Base-by-base conservation (phyloP, 2,113 vertebrate genomes). In the Hydropotes inermis region DNA sequence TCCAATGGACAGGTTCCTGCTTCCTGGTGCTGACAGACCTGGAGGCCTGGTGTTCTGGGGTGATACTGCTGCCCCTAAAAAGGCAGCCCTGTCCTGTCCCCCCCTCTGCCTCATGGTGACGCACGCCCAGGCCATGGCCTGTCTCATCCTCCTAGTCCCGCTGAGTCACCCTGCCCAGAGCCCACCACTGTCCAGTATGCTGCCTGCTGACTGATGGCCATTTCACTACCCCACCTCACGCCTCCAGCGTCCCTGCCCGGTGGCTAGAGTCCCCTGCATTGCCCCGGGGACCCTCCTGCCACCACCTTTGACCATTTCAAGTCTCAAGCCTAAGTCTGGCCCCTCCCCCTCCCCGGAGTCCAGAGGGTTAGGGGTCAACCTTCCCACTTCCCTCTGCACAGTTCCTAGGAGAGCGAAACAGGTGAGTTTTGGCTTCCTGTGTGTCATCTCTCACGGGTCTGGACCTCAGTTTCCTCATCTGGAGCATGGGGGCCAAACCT, bases 381-480 rank as follows among this genome's bases (percentile, higher is more conserved):
- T 45, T n/a, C 33, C 28, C n/a, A 58, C 28, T 36, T 17, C 10
- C 50, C 39, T 87, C 16, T 45, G 25, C 28, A 27, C 2, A 13
- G 58, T 28, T 36, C 36, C 30, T 81, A 25, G 43, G 55, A 30
- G 27, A 90, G 28, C 14, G 11, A 19, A 16, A 30, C n/a, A 28
- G 30, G 19, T 23, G 50, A 12, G 28, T 16, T 7, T 21, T 16
- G 54, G 5, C 19, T 92, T 47, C 6, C 28, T 43, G 16, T 45
- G 19, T 6, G 6, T 7, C 23, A 17, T 16, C 54, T 33, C 45
- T 78, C 21, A 36, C 6, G 47, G 7, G 3, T 10, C 50, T 47
- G 10, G 23, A 81, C 88, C 94, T 97, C 89, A 7, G 76, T 97
- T 96, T 95, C 33, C n/a, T 57, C 36, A 88, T 57, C 82, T 36